Conservation (phyloP, 2,888 invertebrate species). For the Fragum whitleyi region DNA sequence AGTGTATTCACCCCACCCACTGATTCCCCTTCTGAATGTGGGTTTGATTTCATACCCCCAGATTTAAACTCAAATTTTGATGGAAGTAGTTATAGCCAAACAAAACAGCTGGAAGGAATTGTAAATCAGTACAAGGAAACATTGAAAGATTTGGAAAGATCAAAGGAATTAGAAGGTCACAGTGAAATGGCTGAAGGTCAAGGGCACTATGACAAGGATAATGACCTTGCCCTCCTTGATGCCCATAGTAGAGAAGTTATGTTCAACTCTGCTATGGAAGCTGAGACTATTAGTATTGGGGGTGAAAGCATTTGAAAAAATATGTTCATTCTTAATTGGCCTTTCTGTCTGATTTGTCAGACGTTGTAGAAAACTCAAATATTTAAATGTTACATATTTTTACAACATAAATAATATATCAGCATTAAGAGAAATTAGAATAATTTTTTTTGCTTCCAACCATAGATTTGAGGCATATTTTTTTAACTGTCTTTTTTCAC, state of each 20-base stretch:
- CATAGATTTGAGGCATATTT: too few relatives aligned
- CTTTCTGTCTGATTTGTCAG: too few relatives aligned
- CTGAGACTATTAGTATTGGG: conserved; percentile 25
- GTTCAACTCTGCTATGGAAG: conserved; percentile 16
- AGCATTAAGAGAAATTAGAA: too few relatives aligned
- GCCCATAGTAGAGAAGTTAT: conserved; percentile 39
- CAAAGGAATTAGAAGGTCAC: neutral
- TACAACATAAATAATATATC: too few relatives aligned
- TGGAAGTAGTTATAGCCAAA: conserved; percentile 37
- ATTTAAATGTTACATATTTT: too few relatives aligned
- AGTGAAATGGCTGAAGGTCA: conserved; percentile 5
- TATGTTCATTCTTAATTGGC: conserved; percentile 4
- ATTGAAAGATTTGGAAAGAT: neutral
- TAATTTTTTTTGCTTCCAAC: too few relatives aligned
- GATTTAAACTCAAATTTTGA: conserved; percentile 52
- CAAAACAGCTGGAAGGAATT: conserved; percentile 56
- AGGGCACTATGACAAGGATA: conserved; percentile 35
- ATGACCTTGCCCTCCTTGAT: conserved; percentile 34
- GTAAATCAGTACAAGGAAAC: conserved; percentile 40
- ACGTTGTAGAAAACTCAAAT: too few relatives aligned
- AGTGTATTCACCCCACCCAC: conserved; percentile 31
- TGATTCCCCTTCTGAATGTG: conserved; percentile 35
- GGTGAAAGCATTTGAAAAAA: conserved; percentile 45
- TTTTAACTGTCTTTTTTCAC: too few relatives aligned
- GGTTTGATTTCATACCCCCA: conserved; percentile 53